Base-by-base conservation (phyloP, 2,113 vertebrate genomes). In the Scomber japonicus region DNA sequence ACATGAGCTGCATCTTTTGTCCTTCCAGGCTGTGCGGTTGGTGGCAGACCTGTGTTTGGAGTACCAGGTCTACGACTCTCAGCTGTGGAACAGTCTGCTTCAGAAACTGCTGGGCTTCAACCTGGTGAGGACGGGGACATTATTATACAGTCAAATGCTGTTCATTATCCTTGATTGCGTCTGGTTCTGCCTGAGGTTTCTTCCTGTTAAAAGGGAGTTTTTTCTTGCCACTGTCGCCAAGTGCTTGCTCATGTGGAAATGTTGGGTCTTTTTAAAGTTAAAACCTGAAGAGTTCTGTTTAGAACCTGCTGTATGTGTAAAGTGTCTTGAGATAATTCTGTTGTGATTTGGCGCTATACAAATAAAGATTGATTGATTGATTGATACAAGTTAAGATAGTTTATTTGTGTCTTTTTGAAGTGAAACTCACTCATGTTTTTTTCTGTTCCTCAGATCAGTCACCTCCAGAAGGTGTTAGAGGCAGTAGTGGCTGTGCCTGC, bases 81-180 rank as follows among this genome's bases (percentile, higher is more conserved):
- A 96, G 68, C 95, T 99, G 51, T 99, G 98, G 98, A 97, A 97
- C 48, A 95, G 94, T 50, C 90, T 99, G 3, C 88, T 99, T 12
- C 98, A 99, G 91, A 99, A 99, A 85, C 94, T 99, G 53, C 92
- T 98, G 5, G 86, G 92, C 49, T 98, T 99, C 90, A 97, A 94
- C 24, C 93, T 97, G 97, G 98, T 99, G 90, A 94, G 95, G 0
- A 6, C 11, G 0, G 35, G 35, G 8, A 40, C 35, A 40, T 40
- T 40, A 9, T 40, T 54, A n/a, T 19, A 55, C 13, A 17, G n/a
- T 11, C n/a, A 35, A 35, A 35, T 35, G 31, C 31, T 35, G 4
- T 35, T 35, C 24, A 27, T 27, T 27, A 27, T 27, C 31, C 31
- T 35, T 35, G 31, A 35, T 35, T 21, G 21, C 1, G 21, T 21